Percentiles rank a stretch among this genome's conserved stretches.
phyloP scores from a whole-genome alignment of 2,113 vertebrate species.

The Lepus timidus region DNA sequence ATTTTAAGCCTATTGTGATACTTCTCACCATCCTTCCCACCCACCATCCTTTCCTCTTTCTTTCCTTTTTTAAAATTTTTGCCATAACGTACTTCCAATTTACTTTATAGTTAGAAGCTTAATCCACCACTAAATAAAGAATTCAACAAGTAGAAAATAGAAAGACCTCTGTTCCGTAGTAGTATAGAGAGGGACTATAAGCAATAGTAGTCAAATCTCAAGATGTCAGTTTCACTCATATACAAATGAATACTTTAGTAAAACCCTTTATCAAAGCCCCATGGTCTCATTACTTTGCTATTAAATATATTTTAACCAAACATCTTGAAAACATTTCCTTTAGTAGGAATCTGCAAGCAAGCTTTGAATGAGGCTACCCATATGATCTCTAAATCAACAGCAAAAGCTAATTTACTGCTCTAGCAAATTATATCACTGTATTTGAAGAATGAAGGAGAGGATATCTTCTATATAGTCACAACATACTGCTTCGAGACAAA shows the following conservation, averaged over 20 bases:
- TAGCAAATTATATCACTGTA: slow-evolving; percentile 34
- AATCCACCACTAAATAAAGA: too few relatives aligned
- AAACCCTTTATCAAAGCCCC: slow-evolving; percentile 35
- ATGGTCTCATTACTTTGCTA: slow-evolving; percentile 6
- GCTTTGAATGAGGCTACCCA: slow-evolving; percentile 35
- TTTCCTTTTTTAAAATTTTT: too few relatives aligned
- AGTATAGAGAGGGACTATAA: too few relatives aligned
- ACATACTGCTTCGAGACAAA: slow-evolving; percentile 43
- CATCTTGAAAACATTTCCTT: slow-evolving; percentile 53
- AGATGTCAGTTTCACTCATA: too few relatives aligned
- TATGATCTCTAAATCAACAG: slow-evolving; percentile 40
- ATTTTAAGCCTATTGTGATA: too few relatives aligned
- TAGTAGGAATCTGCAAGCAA: background rate
- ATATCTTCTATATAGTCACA: slow-evolving; percentile 48
- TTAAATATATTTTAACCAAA: slow-evolving; percentile 51
- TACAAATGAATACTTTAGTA: background rate
- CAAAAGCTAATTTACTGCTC: slow-evolving; percentile 29
- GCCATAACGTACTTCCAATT: too few relatives aligned
- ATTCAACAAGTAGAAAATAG: too few relatives aligned
- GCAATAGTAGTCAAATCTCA: too few relatives aligned
- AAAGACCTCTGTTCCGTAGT: too few relatives aligned
- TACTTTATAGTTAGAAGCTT: too few relatives aligned
- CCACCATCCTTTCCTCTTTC: too few relatives aligned
- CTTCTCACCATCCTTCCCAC: too few relatives aligned
- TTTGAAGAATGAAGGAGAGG: slow-evolving; percentile 44